Base-by-base conservation (phyloP, 2,113 vertebrate genomes). In the Crocuta crocuta region DNA sequence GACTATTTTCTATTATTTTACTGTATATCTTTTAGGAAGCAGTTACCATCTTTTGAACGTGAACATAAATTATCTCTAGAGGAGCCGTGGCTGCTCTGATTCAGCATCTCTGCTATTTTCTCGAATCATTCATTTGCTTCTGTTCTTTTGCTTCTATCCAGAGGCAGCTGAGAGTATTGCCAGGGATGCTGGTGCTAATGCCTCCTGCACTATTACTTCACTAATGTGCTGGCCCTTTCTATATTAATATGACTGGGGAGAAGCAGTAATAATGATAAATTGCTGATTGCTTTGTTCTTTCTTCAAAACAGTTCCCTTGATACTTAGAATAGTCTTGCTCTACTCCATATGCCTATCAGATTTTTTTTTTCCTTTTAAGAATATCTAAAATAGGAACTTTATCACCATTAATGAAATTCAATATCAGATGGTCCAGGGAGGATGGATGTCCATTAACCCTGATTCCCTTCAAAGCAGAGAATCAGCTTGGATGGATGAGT, bases 181-280 rank as follows among this genome's bases (percentile, higher is more conserved):
- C 61, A 87, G 58, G 39, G 58, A 66, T 65, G 48, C 68, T 94
- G 21, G 35, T 89, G 48, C 53, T 94, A 91, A 94, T 76, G 94
- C 24, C 50, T 91, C 53, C 76, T 78, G 16, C 3, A 4, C 43
- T 94, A n/a, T 82, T 45, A 63, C 66, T 83, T 80, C 55, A 74
- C 33, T 28, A 35, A 76, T 74, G 6, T 70, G 10, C 28, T 92
- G 35, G 58, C 63, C n/a, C 16, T 28, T 94, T 97, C 88, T 94
- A 96, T 13, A 76, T 28, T 93, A 88, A 96, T 90, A 68, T 35
- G 65, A 91, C 86, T 61, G 26, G 15, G 55, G 33, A 94, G 78
- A 94, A 74, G 70, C 24, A 79, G 31, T 89, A 93, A 78, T 85
- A 92, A 73, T 88, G 81, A 89, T 48, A 76, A 97, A 91, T n/a